Evolutionary conservation across 2,797 vertebrate species (phyloP), one percentile per base, ranked within the genome.

Genomic region (Limosa lapponica): DNA sequence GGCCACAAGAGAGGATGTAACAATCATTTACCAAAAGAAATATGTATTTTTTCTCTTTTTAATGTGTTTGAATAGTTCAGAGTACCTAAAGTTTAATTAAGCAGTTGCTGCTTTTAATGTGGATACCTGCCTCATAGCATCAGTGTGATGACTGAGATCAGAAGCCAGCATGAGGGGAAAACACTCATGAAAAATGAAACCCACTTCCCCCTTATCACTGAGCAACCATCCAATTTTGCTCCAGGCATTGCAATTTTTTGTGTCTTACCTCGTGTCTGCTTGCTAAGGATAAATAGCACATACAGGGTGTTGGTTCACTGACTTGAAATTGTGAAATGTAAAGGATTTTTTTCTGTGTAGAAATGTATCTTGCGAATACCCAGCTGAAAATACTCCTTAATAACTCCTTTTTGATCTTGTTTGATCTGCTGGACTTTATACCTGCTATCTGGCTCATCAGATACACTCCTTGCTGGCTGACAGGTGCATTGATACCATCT

Each of bases 41-140:
- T 82, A 73, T 7, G 6, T 3, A 4, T 59, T 57, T 70, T 84
- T 77, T 28, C 15, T 37, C 16, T 77, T 91, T 84, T 69, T 58
- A 6, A 36, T 73, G 8, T 54, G 24, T 57, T 91, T 87, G 65
- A 88, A 51, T 43, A 71, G 61, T 74, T 83, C 37, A 43, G 65
- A 78, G 58, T 46, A 86, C 24, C 57, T 74, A 10, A 83, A 85
- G 41, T 74, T 78, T 93, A 95, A 94, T 94, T 94, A 94, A 88
- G 20, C 48, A 28, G 16, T 73, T 87, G 39, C 27, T 92, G 64
- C n/a, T 80, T 78, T 82, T 73, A 57, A 61, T 74, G 46, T 51
- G 41, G 80, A n/a, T 91, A 49, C 52, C 49, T 86, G 61, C 78
- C 67, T 94, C 48, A 25, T 10, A 74, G 22, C 57, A 85, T 72